These are phyloP conservation scores for Erythrocercus mccallii DNA, from an alignment of 2,113 vertebrate genomes.

Conservation along the genomic window DNA sequence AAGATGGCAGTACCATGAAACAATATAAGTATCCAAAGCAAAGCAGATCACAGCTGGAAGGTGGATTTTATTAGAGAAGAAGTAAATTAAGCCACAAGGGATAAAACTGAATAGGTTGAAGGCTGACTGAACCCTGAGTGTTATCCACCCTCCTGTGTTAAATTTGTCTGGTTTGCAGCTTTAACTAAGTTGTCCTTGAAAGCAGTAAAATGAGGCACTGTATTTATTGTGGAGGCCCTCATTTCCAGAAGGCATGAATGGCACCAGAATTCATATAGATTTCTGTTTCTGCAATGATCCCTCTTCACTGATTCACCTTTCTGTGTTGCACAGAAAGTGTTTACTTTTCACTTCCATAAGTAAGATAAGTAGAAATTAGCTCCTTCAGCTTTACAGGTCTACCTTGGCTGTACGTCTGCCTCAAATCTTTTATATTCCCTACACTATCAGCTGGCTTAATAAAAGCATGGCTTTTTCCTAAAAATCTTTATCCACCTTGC, in stretches of 20 bases:
- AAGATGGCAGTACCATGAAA: slow-evolving; percentile 37
- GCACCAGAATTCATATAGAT: not conserved
- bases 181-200: slow-evolving; percentile 45
- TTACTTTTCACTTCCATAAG: not conserved
- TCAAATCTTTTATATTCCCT: not conserved
- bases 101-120: slow-evolving; percentile 53
- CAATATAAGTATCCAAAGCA: slow-evolving; percentile 57
- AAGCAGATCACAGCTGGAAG: slow-evolving; percentile 61
- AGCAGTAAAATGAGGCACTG: not conserved
- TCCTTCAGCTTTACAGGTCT: not conserved
- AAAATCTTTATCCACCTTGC: not conserved
- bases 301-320: not conserved
- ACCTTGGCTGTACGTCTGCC: not conserved
- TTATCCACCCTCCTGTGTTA: slow-evolving; percentile 16
- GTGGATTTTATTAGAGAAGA: slow-evolving; percentile 64
- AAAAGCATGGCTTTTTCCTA: rapidly evolving
- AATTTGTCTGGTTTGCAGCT: slow-evolving; percentile 35
- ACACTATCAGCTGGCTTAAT: not conserved
- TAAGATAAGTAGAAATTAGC: not conserved
- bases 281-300: not conserved
- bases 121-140: slow-evolving; percentile 25
- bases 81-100: slow-evolving; percentile 68
- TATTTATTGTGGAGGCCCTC: not conserved
- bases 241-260: not conserved
- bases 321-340: not conserved